phyloP scores from a whole-genome alignment of 2,113 vertebrate genomes.

The Sorex araneus region DNA sequence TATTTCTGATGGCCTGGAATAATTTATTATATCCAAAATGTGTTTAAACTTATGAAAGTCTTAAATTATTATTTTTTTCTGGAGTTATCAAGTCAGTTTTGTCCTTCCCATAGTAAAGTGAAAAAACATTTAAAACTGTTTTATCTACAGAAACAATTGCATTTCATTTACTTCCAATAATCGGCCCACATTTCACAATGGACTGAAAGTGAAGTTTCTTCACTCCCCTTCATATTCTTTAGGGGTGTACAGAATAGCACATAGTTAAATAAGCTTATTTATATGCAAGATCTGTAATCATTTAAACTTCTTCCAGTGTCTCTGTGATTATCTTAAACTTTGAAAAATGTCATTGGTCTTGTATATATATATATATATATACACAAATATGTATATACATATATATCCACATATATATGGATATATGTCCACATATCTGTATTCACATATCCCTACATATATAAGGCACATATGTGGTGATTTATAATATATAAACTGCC shows the following conservation, averaged over 20 bases:
- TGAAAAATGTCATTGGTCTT: background rate
- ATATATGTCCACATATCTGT: too few relatives aligned
- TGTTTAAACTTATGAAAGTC: background rate
- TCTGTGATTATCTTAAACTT: background rate
- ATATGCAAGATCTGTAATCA: background rate
- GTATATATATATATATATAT: too few relatives aligned
- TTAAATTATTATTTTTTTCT: background rate
- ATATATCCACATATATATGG: background rate
- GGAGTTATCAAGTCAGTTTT: background rate
- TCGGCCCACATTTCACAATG: slow-evolving; percentile 45
- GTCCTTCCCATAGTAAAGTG: background rate
- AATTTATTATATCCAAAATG: background rate
- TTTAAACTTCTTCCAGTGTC: background rate
- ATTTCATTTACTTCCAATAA: slow-evolving; percentile 27
- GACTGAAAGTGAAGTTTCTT: slow-evolving; percentile 56
- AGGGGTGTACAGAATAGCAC: background rate
- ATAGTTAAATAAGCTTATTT: slow-evolving; percentile 21
- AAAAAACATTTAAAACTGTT: slow-evolving; percentile 27
- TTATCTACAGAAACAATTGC: slow-evolving; percentile 23
- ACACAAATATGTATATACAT: too few relatives aligned
- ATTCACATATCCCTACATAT: background rate
- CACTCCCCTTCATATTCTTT: background rate
- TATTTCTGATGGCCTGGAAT: slow-evolving; percentile 17
- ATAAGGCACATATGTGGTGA: background rate
- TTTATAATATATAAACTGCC: background rate